Percentiles rank a stretch among this genome's conserved stretches.
phyloP scores from a whole-genome alignment of 2,888 invertebrate genomes.

The Anodontia alba region DNA sequence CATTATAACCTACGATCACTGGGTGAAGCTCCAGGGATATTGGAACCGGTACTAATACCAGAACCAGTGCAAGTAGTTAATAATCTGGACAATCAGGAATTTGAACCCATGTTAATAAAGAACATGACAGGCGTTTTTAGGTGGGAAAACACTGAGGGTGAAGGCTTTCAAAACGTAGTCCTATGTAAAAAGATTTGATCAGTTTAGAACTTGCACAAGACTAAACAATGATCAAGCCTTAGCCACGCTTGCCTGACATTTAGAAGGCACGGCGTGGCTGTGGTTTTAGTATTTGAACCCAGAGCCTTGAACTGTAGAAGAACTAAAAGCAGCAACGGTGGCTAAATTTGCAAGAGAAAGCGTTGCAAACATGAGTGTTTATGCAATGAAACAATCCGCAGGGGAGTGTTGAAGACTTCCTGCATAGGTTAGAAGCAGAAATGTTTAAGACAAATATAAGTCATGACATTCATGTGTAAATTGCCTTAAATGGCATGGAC shows the following conservation, averaged over 20 bases:
- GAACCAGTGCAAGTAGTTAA: too few species aligned
- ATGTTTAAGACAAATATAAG: slow-evolving; percentile 1
- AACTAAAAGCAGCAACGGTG: not conserved
- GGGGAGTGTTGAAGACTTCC: slow-evolving; percentile 17
- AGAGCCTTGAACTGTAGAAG: slow-evolving; percentile 2
- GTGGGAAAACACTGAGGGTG: slow-evolving; percentile 4
- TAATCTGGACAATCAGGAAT: not conserved
- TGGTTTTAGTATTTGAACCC: slow-evolving; percentile 9
- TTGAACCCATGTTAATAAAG: not conserved
- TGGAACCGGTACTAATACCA: not conserved
- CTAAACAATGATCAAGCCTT: slow-evolving; percentile 9
- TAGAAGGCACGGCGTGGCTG: slow-evolving; percentile 17
- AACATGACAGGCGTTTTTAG: not conserved
- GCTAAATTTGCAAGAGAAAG: not conserved
- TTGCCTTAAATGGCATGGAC: slow-evolving; percentile 31
- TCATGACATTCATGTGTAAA: slow-evolving; percentile 26
- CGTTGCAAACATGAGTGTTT: not conserved
- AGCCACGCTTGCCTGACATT: slow-evolving; percentile 17
- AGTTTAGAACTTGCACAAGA: slow-evolving; percentile 13
- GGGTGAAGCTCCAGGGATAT: not conserved
- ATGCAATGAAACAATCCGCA: slow-evolving; percentile 9
- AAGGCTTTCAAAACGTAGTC: slow-evolving; percentile 5
- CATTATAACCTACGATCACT: not conserved
- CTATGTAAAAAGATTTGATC: slow-evolving; percentile 17
- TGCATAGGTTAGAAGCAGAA: slow-evolving; percentile 14